Base-by-base conservation (phyloP, 2,888 invertebrate genomes). In the Xylophagus ater region DNA sequence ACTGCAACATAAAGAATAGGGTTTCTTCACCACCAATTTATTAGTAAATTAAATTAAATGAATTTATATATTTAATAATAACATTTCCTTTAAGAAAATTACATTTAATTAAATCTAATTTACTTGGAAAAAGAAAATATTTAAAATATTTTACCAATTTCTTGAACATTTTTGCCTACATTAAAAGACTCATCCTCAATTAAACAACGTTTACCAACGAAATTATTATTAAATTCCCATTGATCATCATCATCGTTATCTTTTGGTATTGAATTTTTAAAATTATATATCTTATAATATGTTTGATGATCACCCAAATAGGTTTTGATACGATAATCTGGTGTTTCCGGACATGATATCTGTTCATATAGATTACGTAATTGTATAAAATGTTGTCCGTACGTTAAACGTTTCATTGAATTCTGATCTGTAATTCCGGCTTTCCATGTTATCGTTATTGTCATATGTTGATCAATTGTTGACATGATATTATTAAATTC, bases 401-500 rank as follows among this genome's bases (percentile, higher is more conserved):
- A 48, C 3, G 58, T 53, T n/a, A 51, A 19, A 0, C 60, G 54
- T 36, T 55, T 49, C 6, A 45, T 40, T 4, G 53, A 52, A 34
- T 53, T 53, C n/a, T 46, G 46, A 34, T 56, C 54, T 9, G 50
- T 48, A 6, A 65, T 51, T 1, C 55, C 37, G 3, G 63, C 59
- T 36, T 53, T 55, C 65, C 65, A 65, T 30, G 50, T 59, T 2
- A 65, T 38, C 2, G 52, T 51, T 1, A 62, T 37, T 3, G 64
- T 64, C 40, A 59, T 58, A 32, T 64, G 65, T 4, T 57, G 54
- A 41, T 61, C 57, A 39, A 53, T 50, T 9, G 46, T 53, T 4
- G 56, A 52, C 5, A 64, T 46, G 40, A 57, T 54, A 34, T 53
- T 55, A 47, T 64, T 65, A 20, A 65, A 64, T 41, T 65, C 65